A percentile compares a stretch with the other conserved stretches of the same genome.
Conservation (phyloP, 2,113 vertebrate species). For the Urocolius indicus region DNA sequence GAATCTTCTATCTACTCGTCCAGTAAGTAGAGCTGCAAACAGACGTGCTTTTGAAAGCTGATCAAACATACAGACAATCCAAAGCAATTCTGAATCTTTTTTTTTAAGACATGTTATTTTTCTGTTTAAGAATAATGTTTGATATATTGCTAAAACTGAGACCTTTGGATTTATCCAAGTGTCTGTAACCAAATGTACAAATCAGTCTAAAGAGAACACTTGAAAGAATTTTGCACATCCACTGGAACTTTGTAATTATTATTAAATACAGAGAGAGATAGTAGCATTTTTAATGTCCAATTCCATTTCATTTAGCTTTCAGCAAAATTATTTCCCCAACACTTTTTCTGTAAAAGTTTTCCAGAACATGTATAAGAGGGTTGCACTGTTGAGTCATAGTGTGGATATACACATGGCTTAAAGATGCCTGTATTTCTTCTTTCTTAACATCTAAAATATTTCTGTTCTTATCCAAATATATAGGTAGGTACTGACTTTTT, state of each 20-base stretch:
- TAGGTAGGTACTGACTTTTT: neutral
- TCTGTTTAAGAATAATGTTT: neutral
- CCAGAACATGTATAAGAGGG: neutral
- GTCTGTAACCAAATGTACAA: neutral
- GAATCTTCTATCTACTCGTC: slow-evolving; percentile 94
- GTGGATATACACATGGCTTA: neutral
- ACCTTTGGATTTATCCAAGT: neutral
- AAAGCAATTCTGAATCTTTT: neutral
- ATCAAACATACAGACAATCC: neutral
- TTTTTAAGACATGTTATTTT: neutral
- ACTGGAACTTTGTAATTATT: neutral
- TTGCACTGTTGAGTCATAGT: neutral
- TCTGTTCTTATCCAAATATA: neutral
- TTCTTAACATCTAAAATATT: neutral
- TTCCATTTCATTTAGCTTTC: neutral
- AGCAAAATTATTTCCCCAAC: neutral
- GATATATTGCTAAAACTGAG: neutral
- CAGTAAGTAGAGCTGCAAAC: slow-evolving; percentile 82
- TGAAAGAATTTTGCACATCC: neutral
- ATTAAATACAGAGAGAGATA: neutral
- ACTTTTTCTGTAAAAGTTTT: neutral
- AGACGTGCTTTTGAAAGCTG: neutral
- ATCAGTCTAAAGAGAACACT: neutral
- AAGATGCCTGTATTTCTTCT: neutral
- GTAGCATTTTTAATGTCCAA: neutral